Evolutionary conservation across 2,113 vertebrate species (phyloP).

Genomic region (Petrocephalus zakoni): DNA sequence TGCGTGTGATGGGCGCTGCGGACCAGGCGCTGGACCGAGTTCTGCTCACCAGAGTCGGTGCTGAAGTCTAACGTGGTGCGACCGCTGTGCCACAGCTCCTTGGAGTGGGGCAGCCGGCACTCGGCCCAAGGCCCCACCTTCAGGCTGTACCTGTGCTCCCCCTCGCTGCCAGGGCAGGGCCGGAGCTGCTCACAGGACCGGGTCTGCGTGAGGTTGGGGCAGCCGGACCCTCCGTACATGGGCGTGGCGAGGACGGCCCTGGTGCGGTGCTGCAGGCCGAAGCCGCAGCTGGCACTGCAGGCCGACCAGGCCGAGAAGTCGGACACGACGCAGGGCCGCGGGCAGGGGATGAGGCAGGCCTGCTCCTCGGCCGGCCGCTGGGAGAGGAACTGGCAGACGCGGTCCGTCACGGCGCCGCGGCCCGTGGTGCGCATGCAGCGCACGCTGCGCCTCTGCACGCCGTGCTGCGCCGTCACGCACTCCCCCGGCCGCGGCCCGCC

Average conservation of each 20-base stretch:
- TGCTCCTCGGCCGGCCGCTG: conserved; percentile 61
- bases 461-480: conserved; percentile 72
- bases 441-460: conserved; percentile 61
- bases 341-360: conserved; percentile 76
- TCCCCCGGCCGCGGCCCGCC: conserved; percentile 13
- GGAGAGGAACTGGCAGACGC: conserved; percentile 67
- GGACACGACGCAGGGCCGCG: conserved; percentile 68
- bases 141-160: conserved; percentile 68
- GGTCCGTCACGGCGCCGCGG: conserved; percentile 46
- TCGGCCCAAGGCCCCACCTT: conserved; percentile 69
- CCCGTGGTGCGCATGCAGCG: conserved; percentile 65
- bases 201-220: conserved; percentile 67
- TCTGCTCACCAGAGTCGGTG: conserved; percentile 52
- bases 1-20: conserved; percentile 37
- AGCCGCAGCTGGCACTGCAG: conserved; percentile 56
- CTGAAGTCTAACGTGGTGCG: conserved; percentile 58
- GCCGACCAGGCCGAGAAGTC: conserved; percentile 70
- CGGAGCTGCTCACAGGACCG: conserved; percentile 45
- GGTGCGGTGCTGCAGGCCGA: conserved; percentile 58
- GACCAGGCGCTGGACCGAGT: conserved; percentile 26
- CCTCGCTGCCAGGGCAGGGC: conserved; percentile 62
- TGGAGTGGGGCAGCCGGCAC: conserved; percentile 57
- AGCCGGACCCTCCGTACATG: conserved; percentile 67
- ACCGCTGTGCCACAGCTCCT: conserved; percentile 36
- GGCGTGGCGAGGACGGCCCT: conserved; percentile 61